Evolutionary conservation across 2,113 vertebrate species (phyloP).

Genomic region (Puma concolor): DNA sequence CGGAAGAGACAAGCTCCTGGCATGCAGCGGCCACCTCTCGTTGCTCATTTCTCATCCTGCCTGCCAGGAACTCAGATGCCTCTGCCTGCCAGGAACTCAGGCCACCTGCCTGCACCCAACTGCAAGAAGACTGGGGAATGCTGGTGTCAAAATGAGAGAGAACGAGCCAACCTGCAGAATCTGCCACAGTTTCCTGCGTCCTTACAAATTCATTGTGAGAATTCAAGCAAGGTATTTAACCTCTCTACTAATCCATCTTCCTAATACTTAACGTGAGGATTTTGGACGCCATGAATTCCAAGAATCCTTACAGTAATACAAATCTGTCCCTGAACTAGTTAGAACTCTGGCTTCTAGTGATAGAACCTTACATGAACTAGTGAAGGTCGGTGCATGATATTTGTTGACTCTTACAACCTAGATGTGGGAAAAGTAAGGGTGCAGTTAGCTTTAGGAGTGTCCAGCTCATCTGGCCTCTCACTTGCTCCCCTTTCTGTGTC

Average conservation of each 20-base stretch:
- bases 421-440: not conserved
- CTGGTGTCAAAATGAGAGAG: not conserved
- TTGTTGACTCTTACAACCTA: not conserved
- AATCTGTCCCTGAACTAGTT: constrained; percentile 32
- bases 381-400: not conserved
- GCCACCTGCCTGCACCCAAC: not conserved
- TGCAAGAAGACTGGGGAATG: not conserved
- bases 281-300: constrained; percentile 37
- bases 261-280: constrained; percentile 55
- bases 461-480: not conserved
- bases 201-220: not conserved
- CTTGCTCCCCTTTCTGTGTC: not conserved
- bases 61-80: not conserved
- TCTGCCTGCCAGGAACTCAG: not conserved
- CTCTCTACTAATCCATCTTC: constrained; percentile 58
- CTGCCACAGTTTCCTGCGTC: not conserved
- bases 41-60: not conserved
- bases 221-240: constrained; percentile 30
- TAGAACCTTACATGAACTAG: constrained; percentile 26
- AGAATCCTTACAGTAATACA: constrained; percentile 15
- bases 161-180: not conserved
- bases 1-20: not conserved
- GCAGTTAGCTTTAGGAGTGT: not conserved
- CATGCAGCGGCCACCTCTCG: not conserved
- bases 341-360: constrained; percentile 4